phyloP scores from a whole-genome alignment of 2,797 vertebrate species.

The Trachurus trachurus region DNA sequence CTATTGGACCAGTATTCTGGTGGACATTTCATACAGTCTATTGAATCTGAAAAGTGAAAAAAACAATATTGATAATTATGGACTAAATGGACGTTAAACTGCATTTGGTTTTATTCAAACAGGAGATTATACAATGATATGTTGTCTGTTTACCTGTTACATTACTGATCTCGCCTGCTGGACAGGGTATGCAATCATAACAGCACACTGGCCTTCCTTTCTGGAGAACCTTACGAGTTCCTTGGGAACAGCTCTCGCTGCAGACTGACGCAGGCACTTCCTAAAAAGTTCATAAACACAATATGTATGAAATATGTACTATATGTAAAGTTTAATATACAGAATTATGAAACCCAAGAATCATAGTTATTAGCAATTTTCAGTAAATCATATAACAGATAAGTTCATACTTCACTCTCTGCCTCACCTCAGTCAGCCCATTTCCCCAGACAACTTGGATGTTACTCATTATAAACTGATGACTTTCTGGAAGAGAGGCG shows the following conservation, averaged over 20 bases:
- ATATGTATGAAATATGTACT: too few relatives aligned
- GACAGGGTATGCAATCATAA: conserved; percentile 81
- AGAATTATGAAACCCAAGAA: neutral
- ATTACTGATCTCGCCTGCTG: conserved; percentile 83
- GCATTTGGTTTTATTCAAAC: neutral
- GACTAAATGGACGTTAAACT: neutral
- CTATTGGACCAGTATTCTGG: conserved; percentile 80
- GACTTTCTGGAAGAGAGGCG: conserved; percentile 75
- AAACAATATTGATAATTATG: neutral
- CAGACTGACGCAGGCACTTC: conserved; percentile 81
- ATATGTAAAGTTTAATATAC: neutral
- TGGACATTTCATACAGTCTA: conserved; percentile 80
- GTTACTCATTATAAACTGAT: conserved; percentile 80
- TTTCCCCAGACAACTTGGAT: conserved; percentile 77
- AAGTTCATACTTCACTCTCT: neutral
- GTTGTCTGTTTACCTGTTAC: conserved; percentile 70
- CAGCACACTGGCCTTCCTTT: conserved; percentile 83
- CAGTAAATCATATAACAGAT: neutral
- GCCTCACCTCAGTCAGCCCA: conserved; percentile 66
- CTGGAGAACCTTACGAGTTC: conserved; percentile 80
- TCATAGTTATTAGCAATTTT: neutral
- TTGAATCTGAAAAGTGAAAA: conserved; percentile 70
- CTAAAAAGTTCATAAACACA: conserved; percentile 10
- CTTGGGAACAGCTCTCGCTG: conserved; percentile 80
- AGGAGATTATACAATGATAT: neutral